These are phyloP conservation scores for Ashinkailepas kermadecensis DNA, from an alignment of 2,888 invertebrate species.

Conservation along the genomic window DNA sequence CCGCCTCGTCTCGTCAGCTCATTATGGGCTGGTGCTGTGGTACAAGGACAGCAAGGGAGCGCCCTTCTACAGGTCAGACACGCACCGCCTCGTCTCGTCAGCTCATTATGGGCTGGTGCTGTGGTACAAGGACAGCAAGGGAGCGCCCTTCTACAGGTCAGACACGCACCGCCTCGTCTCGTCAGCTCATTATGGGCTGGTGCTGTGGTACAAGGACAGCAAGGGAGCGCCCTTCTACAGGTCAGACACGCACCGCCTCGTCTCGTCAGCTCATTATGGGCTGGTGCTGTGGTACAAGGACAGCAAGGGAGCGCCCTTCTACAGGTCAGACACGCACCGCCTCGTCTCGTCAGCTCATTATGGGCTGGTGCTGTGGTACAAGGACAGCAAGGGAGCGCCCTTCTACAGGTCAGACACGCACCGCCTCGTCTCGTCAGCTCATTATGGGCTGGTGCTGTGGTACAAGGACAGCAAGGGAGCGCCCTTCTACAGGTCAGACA, in stretches of 20 bases:
- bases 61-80: constrained; percentile 38
- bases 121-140: constrained; percentile 40
- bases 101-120: constrained; percentile 35
- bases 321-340: constrained; percentile 34
- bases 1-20: too few relatives aligned
- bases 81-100: too few relatives aligned
- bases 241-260: constrained; percentile 26
- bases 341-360: too few relatives aligned
- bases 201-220: constrained; percentile 40
- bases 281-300: constrained; percentile 40
- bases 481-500: constrained; percentile 38
- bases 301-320: constrained; percentile 39
- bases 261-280: background rate
- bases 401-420: constrained; percentile 37
- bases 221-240: constrained; percentile 39
- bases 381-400: constrained; percentile 39
- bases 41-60: constrained; percentile 39
- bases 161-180: background rate
- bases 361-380: constrained; percentile 39
- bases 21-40: constrained; percentile 37
- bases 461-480: constrained; percentile 39
- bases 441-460: constrained; percentile 37
- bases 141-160: constrained; percentile 39
- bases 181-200: constrained; percentile 30
- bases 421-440: too few relatives aligned